Percentiles rank a stretch among this genome's conserved stretches.
Conservation (phyloP, 2,797 vertebrate genomes). For the Microctenopoma lineatum region DNA sequence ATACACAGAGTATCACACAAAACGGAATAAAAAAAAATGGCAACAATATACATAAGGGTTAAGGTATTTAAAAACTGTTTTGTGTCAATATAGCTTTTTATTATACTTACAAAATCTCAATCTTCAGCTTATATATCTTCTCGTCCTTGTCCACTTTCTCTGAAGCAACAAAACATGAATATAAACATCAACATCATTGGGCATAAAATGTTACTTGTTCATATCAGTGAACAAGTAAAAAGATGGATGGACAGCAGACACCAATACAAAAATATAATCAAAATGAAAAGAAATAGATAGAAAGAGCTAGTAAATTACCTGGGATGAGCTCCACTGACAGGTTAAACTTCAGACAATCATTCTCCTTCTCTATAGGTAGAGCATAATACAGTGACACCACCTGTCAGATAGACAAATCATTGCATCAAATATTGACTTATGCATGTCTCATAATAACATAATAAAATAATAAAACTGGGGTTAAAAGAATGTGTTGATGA, state of each 20-base stretch:
- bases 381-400: conserved; percentile 86
- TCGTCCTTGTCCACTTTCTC: background rate
- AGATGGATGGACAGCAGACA: background rate
- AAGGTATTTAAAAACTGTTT: no score
- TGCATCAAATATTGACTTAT: background rate
- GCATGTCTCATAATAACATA: background rate
- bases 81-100: background rate
- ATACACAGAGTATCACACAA: no score
- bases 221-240: background rate
- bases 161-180: background rate
- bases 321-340: conserved; percentile 72
- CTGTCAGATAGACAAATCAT: conserved; percentile 52
- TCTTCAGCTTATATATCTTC: background rate
- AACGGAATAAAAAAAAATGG: no score
- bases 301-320: conserved; percentile 30
- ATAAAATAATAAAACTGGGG: background rate
- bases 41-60: no score
- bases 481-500: no score
- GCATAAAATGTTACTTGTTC: background rate
- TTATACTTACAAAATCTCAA: background rate
- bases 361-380: conserved; percentile 66
- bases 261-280: background rate
- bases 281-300: background rate
- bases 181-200: no score
- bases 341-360: conserved; percentile 82